Conservation (phyloP, 1,140 invertebrate genomes). For the Bombus waltoni region DNA sequence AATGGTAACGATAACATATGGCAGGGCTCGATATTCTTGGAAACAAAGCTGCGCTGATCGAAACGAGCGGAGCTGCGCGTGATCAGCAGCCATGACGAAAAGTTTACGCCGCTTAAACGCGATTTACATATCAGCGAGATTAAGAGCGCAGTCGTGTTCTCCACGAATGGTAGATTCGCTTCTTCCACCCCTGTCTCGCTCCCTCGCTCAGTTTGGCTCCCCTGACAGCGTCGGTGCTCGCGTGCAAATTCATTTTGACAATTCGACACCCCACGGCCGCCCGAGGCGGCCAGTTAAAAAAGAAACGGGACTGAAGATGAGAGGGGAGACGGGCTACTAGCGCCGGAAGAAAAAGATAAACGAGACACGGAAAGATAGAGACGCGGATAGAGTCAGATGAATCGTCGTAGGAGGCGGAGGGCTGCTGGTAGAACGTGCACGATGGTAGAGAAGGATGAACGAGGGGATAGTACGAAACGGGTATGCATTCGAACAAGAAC, state of each 20-base stretch:
- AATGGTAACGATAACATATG: constrained; percentile 9
- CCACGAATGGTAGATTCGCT: constrained; percentile 20
- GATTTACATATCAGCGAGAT: constrained; percentile 40
- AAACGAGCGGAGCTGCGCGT: background rate
- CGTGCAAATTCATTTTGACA: constrained; percentile 38
- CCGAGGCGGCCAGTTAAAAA: background rate
- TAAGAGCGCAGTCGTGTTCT: constrained; percentile 27
- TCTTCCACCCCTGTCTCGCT: background rate
- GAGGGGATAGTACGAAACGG: constrained; percentile 23
- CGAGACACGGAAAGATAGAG: constrained; percentile 19
- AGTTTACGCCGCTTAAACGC: constrained; percentile 27
- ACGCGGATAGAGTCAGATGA: background rate
- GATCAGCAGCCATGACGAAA: constrained; percentile 26
- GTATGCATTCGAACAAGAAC: constrained; percentile 52
- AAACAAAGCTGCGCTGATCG: constrained; percentile 17
- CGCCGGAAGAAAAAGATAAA: constrained; percentile 28
- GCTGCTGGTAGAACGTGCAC: background rate
- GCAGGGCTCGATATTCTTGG: background rate
- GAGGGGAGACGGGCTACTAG: too few relatives aligned
- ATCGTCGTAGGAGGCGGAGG: background rate
- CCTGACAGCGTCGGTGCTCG: too few relatives aligned
- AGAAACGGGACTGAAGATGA: background rate
- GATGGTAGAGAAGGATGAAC: background rate
- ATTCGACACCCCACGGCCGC: constrained; percentile 9
- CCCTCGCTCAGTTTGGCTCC: too few relatives aligned